Conservation (phyloP, 1,140 invertebrate species). For the Fopius arisanus region DNA sequence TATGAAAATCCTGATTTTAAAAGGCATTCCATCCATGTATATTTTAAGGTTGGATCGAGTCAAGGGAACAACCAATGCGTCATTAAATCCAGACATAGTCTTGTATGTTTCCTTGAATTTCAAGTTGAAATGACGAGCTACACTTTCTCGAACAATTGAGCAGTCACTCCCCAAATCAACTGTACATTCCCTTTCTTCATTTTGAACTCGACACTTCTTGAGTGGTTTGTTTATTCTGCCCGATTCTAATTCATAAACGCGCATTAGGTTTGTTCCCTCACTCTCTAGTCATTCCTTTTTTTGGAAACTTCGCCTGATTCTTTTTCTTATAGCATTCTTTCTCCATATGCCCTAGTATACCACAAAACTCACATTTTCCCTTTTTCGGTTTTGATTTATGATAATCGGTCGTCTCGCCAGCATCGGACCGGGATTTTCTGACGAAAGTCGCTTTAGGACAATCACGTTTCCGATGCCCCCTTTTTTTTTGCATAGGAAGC, state of each 20-base stretch:
- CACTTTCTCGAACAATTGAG: slow-evolving; percentile 21
- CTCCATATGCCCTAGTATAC: background rate
- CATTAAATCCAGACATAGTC: slow-evolving; percentile 16
- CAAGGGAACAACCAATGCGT: slow-evolving; percentile 1
- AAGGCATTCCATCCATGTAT: slow-evolving; percentile 4
- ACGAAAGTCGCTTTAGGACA: background rate
- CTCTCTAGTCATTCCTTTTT: background rate
- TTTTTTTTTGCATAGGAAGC: background rate
- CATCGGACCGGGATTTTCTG: no score
- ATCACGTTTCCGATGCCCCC: background rate
- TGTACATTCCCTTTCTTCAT: background rate
- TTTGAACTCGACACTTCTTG: slow-evolving; percentile 7
- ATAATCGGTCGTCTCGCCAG: background rate
- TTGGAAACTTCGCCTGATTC: background rate
- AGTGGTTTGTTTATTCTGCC: background rate
- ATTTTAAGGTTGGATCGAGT: background rate
- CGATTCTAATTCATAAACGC: background rate
- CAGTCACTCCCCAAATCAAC: slow-evolving; percentile 33
- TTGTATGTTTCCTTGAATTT: background rate
- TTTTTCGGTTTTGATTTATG: background rate
- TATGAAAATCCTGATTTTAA: slow-evolving; percentile 13
- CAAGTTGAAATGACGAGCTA: background rate
- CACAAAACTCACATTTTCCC: background rate
- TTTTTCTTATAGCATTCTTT: background rate
- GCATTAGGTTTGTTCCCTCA: background rate